Evolutionary conservation across 1,140 invertebrate species (phyloP).

Genomic region (Drosophila ananassae): DNA sequence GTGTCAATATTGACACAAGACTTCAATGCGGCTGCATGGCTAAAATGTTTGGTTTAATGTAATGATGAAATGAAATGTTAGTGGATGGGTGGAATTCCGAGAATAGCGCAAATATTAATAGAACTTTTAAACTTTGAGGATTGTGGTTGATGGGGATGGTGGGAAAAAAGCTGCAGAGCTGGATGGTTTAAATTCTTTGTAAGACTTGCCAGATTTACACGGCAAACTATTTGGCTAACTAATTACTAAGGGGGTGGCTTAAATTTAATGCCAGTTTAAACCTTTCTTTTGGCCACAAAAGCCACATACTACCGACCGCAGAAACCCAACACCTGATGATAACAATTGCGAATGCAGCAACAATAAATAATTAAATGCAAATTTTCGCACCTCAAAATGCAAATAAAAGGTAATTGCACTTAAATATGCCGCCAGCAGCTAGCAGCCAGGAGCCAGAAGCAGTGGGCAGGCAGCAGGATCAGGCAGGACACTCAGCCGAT

Average conservation of each 20-base stretch:
- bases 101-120: conserved; percentile 47
- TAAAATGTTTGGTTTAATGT: conserved; percentile 25
- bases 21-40: conserved; percentile 45
- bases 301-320: neutral
- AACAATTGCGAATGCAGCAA: conserved; percentile 48
- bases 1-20: conserved; percentile 78
- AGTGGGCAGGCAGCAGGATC: neutral
- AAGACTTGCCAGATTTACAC: neutral
- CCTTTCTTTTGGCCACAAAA: neutral
- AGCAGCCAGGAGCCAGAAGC: conserved; percentile 1
- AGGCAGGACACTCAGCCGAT: conserved; percentile 18
- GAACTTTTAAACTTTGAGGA: conserved; percentile 14
- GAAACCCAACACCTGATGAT: conserved; percentile 33
- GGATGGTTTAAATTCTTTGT: no score
- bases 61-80: conserved; percentile 23
- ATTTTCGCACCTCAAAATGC: conserved; percentile 63
- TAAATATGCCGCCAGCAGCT: conserved; percentile 35
- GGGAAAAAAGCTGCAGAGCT: neutral
- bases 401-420: conserved; percentile 61
- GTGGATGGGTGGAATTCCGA: conserved; percentile 5
- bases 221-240: neutral
- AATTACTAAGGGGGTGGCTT: neutral
- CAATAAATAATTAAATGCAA: conserved; percentile 65
- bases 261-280: neutral
- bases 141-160: neutral